phyloP scores from a whole-genome alignment of 2,113 vertebrate genomes.

The Callionymus lyra region DNA sequence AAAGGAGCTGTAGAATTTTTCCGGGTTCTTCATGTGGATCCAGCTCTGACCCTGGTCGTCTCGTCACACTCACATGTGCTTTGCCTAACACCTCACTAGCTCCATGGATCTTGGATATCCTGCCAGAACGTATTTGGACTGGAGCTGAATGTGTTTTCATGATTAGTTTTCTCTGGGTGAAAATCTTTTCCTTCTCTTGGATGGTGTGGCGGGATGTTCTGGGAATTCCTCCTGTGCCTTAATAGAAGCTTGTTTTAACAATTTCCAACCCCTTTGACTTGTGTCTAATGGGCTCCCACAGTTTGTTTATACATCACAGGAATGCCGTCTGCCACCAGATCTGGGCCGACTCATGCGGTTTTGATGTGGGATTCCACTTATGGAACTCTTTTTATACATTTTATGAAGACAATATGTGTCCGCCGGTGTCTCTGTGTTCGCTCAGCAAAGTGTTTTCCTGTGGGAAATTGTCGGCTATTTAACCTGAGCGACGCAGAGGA shows the following conservation, averaged over 20 bases:
- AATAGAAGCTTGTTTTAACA: slow-evolving; percentile 24
- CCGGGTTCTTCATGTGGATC: too few species aligned
- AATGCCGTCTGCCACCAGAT: slow-evolving; percentile 7
- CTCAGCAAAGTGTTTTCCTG: neutral
- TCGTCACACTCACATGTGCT: too few species aligned
- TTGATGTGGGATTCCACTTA: slow-evolving; percentile 1
- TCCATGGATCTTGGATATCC: too few species aligned
- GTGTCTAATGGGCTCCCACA: slow-evolving; percentile 18
- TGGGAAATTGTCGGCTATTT: too few species aligned
- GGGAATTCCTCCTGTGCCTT: slow-evolving; percentile 24
- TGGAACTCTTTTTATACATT: slow-evolving; percentile 14
- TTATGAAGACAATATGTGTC: slow-evolving; percentile 20
- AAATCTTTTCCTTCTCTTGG: slow-evolving; percentile 23
- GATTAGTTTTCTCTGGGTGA: slow-evolving; percentile 19
- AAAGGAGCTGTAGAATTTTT: too few species aligned
- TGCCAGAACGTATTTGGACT: too few species aligned
- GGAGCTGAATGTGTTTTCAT: slow-evolving; percentile 19
- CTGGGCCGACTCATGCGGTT: slow-evolving; percentile 4
- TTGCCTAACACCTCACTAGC: too few species aligned
- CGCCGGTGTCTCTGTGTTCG: slow-evolving; percentile 4
- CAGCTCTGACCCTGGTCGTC: too few species aligned
- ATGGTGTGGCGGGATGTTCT: slow-evolving; percentile 13
- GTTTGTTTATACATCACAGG: slow-evolving; percentile 16
- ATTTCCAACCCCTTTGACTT: slow-evolving; percentile 19
- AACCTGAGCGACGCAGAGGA: slow-evolving; percentile 23